These are phyloP conservation scores for Caenorhabditis remanei DNA, from an alignment of 1,140 invertebrate species.

Conservation along the genomic window DNA sequence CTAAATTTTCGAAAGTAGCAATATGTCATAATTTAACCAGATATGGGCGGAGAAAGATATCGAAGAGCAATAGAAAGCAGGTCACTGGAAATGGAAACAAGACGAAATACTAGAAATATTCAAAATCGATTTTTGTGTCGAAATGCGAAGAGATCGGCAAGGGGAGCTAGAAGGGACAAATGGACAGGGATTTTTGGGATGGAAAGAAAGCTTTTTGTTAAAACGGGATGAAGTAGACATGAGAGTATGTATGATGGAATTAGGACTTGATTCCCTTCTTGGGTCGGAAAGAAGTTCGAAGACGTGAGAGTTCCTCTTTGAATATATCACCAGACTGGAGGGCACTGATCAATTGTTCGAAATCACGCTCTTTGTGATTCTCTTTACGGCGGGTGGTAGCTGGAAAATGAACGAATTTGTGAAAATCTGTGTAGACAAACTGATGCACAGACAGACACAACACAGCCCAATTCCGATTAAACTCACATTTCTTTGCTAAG, in stretches of 20 bases:
- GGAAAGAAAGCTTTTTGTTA: background rate
- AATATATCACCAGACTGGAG: conserved; percentile 95
- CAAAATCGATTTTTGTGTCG: conserved; percentile 18
- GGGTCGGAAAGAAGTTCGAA: conserved; percentile 67
- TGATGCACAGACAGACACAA: conserved; percentile 57
- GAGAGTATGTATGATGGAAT: background rate
- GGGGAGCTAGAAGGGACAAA: conserved; percentile 7
- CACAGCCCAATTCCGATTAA: background rate
- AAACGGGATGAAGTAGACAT: background rate
- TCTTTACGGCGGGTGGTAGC: conserved; percentile 49
- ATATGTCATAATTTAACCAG: conserved; percentile 39
- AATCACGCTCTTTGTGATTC: conserved; percentile 82
- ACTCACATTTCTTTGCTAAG: conserved; percentile 72
- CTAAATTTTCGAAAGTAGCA: background rate
- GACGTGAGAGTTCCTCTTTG: conserved; percentile 88
- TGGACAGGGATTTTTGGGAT: background rate
- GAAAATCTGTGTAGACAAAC: conserved; percentile 60
- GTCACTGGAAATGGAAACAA: background rate
- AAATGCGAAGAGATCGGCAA: conserved; percentile 33
- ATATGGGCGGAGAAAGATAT: background rate
- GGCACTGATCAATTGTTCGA: conserved; percentile 96
- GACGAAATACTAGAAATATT: background rate
- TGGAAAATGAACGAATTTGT: conserved; percentile 64
- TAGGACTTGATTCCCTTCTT: conserved; percentile 36
- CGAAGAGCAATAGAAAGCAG: background rate